Evolutionary conservation across 2,888 invertebrate species (phyloP).

Genomic region (Hetaerina titia): DNA sequence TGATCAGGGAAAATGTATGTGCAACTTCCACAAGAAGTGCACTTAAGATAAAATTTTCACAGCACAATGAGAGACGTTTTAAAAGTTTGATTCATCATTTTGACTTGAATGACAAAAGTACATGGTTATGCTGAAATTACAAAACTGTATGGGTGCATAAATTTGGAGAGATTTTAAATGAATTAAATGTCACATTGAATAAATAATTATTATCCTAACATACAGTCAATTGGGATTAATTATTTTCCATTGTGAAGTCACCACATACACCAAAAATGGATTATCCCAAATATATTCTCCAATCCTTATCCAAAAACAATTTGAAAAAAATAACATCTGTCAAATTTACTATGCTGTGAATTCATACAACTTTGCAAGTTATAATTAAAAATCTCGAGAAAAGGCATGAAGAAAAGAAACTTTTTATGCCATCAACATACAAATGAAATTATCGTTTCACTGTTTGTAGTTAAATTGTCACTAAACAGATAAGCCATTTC

Average conservation of each 20-base stretch:
- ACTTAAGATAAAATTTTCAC: constrained; percentile 51
- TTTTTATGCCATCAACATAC: neutral
- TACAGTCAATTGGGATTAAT: neutral
- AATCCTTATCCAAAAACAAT: neutral
- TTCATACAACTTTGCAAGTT: neutral
- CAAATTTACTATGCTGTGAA: neutral
- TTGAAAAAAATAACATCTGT: neutral
- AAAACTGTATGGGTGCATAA: neutral
- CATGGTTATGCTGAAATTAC: constrained; percentile 6
- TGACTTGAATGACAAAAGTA: constrained; percentile 57
- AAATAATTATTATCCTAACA: neutral
- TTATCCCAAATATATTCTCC: neutral
- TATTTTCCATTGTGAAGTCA: neutral
- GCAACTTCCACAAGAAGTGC: constrained; percentile 47
- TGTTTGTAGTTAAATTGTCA: neutral
- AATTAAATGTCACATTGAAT: neutral
- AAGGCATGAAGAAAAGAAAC: neutral
- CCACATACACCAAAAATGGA: neutral
- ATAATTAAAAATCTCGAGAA: neutral
- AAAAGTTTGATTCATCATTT: constrained; percentile 51
- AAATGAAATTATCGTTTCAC: neutral
- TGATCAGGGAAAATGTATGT: constrained; percentile 50
- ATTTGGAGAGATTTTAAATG: constrained; percentile 21
- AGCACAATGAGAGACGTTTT: constrained; percentile 52
- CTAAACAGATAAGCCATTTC: neutral